Conservation (phyloP, 2,797 vertebrate genomes). For the Pipistrellus pygmaeus region DNA sequence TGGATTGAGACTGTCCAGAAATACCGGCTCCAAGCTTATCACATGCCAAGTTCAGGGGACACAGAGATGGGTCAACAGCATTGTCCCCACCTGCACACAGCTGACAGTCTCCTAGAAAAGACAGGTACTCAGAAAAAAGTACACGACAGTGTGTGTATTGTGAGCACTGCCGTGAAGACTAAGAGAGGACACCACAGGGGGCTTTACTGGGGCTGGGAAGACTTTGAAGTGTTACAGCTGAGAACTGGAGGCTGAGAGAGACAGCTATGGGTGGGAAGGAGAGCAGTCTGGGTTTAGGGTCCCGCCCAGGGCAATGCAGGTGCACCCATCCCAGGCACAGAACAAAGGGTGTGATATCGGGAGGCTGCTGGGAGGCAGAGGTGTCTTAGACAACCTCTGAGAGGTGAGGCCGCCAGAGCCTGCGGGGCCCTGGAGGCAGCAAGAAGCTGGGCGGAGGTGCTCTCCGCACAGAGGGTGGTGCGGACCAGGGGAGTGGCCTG, state of each 20-base stretch:
- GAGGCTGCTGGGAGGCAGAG: background rate
- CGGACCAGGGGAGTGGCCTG: background rate
- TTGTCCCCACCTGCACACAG: background rate
- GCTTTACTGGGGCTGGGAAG: background rate
- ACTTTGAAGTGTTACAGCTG: background rate
- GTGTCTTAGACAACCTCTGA: background rate
- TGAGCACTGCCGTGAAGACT: background rate
- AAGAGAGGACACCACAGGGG: background rate
- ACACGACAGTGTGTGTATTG: accelerated
- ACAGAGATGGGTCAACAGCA: background rate
- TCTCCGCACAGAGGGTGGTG: background rate
- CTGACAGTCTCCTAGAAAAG: no score
- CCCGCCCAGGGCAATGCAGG: background rate
- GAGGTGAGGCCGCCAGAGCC: background rate
- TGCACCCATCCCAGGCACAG: background rate
- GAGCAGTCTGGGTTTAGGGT: background rate
- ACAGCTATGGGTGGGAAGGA: accelerated
- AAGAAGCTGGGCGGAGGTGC: background rate
- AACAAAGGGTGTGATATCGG: background rate
- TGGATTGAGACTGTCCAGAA: background rate
- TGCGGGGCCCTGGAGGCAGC: background rate
- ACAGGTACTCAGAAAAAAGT: background rate
- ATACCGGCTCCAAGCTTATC: background rate
- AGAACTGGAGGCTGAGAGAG: background rate
- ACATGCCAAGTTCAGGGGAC: background rate